Percentiles rank a stretch among this genome's conserved stretches.
These are phyloP conservation scores for Eurois occulta DNA, from an alignment of 2,888 invertebrate genomes.

Conservation along the genomic window DNA sequence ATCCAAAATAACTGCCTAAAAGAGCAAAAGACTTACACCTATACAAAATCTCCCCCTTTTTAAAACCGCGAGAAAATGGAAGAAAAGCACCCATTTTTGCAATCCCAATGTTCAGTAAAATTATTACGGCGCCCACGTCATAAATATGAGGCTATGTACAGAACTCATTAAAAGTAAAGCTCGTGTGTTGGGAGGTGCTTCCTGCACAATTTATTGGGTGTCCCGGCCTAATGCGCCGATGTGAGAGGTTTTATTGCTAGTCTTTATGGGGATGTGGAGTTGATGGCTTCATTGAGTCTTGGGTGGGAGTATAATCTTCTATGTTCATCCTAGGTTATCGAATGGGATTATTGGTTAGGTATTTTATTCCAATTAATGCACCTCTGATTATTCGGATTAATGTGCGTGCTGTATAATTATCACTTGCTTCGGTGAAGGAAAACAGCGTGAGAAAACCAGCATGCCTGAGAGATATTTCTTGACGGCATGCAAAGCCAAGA, in stretches of 20 bases:
- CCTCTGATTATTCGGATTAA: too few relatives aligned
- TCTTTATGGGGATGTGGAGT: slow-evolving; percentile 48
- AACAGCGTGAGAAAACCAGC: too few relatives aligned
- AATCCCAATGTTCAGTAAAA: slow-evolving; percentile 60
- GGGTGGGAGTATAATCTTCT: not conserved
- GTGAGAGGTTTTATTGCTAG: slow-evolving; percentile 56
- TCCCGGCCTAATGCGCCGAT: slow-evolving; percentile 62
- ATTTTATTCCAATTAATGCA: not conserved
- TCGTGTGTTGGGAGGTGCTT: slow-evolving; percentile 61
- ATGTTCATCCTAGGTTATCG: not conserved
- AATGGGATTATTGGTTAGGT: not conserved
- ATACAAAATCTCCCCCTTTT: not conserved
- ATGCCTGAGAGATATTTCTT: too few relatives aligned
- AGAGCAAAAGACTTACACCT: not conserved
- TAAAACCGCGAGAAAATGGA: slow-evolving; percentile 2
- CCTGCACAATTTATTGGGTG: slow-evolving; percentile 70
- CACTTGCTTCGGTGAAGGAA: too few relatives aligned
- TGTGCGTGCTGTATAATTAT: too few relatives aligned
- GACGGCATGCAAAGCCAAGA: too few relatives aligned
- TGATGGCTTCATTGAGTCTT: slow-evolving; percentile 36
- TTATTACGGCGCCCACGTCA: slow-evolving; percentile 57
- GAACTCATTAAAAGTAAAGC: slow-evolving; percentile 75
- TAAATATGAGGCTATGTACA: slow-evolving; percentile 65
- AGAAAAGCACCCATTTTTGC: slow-evolving; percentile 44
- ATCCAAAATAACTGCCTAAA: not conserved